These are phyloP conservation scores for Plebejus anna DNA, from an alignment of 2,888 invertebrate genomes.

Conservation along the genomic window DNA sequence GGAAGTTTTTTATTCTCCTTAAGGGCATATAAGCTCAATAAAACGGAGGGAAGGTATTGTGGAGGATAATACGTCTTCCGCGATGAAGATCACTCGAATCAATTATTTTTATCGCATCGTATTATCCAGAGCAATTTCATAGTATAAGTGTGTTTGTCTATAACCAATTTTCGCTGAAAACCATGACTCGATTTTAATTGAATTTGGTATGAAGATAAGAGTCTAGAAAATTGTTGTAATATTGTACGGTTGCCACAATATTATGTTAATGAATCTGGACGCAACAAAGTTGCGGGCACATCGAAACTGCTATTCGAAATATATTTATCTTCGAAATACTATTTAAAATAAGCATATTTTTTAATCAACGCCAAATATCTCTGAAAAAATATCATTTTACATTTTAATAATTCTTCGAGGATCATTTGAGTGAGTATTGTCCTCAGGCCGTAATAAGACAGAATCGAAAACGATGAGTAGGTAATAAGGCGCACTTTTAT, in stretches of 20 bases:
- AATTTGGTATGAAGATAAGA: too few relatives aligned
- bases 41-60: conserved; percentile 3
- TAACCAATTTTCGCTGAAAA: too few relatives aligned
- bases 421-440: conserved; percentile 2
- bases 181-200: too few relatives aligned
- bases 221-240: too few relatives aligned
- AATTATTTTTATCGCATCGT: background rate
- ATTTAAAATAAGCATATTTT: background rate
- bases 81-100: background rate
- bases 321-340: too few relatives aligned
- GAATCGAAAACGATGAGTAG: background rate
- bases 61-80: conserved; percentile 6
- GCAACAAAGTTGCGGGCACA: too few relatives aligned
- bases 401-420: background rate
- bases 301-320: too few relatives aligned
- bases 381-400: background rate
- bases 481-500: background rate
- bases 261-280: too few relatives aligned
- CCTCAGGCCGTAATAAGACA: background rate
- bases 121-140: too few relatives aligned
- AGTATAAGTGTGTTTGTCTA: too few relatives aligned
- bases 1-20: conserved; percentile 24
- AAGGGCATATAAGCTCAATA: conserved; percentile 17
- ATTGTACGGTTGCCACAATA: too few relatives aligned
- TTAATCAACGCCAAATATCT: background rate